Percentiles rank a stretch among this genome's conserved stretches.
Evolutionary conservation across 2,797 vertebrate species (phyloP).

Genomic region (Notoglanidium macrostoma): DNA sequence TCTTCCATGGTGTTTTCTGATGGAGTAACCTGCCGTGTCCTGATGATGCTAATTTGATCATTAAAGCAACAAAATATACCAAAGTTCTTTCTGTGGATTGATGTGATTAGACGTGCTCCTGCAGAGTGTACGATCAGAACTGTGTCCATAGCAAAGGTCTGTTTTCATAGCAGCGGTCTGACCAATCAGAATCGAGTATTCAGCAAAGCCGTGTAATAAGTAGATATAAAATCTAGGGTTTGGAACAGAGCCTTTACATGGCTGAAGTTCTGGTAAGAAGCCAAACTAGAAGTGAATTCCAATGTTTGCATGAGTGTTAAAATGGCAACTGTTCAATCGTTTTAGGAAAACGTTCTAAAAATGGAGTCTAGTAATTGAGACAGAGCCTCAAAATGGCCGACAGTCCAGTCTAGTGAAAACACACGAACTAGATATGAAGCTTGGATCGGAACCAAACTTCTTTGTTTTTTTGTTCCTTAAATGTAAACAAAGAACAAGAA

Average conservation of each 20-base stretch:
- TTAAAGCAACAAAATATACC: too few species aligned
- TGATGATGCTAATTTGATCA: too few species aligned
- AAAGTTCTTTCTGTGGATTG: too few species aligned
- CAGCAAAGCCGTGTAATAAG: background rate
- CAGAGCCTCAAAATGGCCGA: background rate
- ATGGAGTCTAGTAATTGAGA: background rate
- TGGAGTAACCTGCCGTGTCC: too few species aligned
- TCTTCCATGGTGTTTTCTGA: too few species aligned
- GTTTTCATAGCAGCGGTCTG: too few species aligned
- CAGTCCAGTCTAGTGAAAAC: background rate
- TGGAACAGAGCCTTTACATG: background rate
- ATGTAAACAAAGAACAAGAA: background rate
- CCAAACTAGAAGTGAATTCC: background rate
- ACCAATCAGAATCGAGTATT: too few species aligned
- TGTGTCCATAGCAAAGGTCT: too few species aligned
- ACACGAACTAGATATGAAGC: background rate
- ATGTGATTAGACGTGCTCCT: too few species aligned
- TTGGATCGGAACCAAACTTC: background rate
- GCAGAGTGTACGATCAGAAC: too few species aligned
- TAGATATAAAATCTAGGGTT: background rate
- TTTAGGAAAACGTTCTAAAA: background rate
- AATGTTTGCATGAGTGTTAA: too few species aligned
- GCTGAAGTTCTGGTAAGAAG: background rate
- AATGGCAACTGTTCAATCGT: background rate
- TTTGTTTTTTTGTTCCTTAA: background rate